phyloP scores from a whole-genome alignment of 2,888 invertebrate species.

The Cerastis leucographa region DNA sequence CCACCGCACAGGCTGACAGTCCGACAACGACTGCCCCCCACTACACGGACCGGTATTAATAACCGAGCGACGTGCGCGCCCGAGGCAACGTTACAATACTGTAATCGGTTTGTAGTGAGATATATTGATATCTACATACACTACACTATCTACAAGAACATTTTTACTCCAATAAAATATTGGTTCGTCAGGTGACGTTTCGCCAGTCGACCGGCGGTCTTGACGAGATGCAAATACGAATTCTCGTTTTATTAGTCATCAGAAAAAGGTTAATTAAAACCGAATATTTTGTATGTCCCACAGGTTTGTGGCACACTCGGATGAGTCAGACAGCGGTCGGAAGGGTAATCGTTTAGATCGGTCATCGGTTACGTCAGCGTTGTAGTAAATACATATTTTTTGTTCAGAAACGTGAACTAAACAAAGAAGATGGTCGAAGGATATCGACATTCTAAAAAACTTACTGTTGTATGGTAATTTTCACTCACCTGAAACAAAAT shows the following conservation, averaged over 20 bases:
- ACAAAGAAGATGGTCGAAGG: constrained; percentile 51
- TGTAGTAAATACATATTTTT: constrained; percentile 63
- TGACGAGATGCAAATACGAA: constrained; percentile 72
- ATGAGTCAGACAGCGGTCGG: constrained; percentile 78
- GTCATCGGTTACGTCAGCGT: constrained; percentile 81
- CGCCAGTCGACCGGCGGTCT: constrained; percentile 47
- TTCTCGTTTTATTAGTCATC: constrained; percentile 79
- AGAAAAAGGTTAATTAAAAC: constrained; percentile 80
- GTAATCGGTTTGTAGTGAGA: no score
- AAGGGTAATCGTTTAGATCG: constrained; percentile 81
- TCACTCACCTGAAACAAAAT: constrained; percentile 77
- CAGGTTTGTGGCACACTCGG: constrained; percentile 66
- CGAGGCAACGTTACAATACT: no score
- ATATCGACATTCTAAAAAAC: constrained; percentile 50
- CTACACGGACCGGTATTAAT: no score
- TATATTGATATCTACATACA: no score
- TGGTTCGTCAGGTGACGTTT: constrained; percentile 30
- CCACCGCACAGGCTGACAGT: no score
- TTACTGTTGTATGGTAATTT: constrained; percentile 54
- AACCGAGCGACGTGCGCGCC: no score
- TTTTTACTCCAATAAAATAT: constrained; percentile 49
- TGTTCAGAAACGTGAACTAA: constrained; percentile 44
- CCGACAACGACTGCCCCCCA: no score
- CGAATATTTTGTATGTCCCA: constrained; percentile 75
- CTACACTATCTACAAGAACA: constrained; percentile 33